phyloP scores from a whole-genome alignment of 2,888 invertebrate species.

The Meghimatium bilineatum region DNA sequence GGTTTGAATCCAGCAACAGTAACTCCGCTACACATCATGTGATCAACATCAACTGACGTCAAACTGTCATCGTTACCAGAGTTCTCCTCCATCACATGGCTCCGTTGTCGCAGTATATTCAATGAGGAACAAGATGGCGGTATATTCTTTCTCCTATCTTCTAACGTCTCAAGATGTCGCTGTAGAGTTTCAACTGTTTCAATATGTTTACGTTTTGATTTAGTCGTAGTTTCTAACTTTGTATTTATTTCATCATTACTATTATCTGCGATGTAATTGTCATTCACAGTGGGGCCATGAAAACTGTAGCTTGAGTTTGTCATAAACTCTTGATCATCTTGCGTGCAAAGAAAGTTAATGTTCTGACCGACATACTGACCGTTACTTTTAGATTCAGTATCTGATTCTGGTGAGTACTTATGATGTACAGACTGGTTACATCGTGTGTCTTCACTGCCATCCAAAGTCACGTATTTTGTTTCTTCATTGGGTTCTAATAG shows the following conservation, averaged over 20 bases:
- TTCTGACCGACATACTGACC: not conserved
- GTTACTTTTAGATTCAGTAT: not conserved
- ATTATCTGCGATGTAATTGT: not conserved
- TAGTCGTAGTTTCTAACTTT: not conserved
- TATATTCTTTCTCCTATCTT: constrained; percentile 28
- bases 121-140: constrained; percentile 9
- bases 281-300: not conserved
- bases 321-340: not conserved
- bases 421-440: too few species aligned
- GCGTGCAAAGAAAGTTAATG: not conserved
- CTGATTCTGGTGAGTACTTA: not conserved
- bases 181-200: constrained; percentile 40
- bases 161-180: constrained; percentile 31
- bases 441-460: not conserved
- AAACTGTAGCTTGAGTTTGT: not conserved
- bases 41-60: constrained; percentile 55
- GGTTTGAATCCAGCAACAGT: constrained; percentile 66
- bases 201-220: constrained; percentile 8
- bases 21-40: constrained; percentile 62
- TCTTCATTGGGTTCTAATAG: not conserved
- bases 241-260: not conserved
- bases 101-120: constrained; percentile 11
- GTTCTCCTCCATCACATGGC: not conserved
- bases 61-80: not conserved
- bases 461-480: too few species aligned